phyloP scores from a whole-genome alignment of 30 jellyfish, hydroid and myxozoan genomes.

The Sanderia malayensis region DNA sequence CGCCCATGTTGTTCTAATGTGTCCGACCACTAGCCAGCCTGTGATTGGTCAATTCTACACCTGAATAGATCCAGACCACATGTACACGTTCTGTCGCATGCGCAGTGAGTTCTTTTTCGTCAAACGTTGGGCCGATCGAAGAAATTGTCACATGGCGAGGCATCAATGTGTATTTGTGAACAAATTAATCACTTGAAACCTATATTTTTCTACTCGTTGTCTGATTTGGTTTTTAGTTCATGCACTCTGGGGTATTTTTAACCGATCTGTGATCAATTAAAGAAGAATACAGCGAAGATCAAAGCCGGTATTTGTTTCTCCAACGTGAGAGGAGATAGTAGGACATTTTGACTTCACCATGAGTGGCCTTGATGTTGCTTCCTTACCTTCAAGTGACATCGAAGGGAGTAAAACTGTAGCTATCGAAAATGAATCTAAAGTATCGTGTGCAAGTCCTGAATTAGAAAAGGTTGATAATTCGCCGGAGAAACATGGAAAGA shows the following conservation, averaged over 20 bases:
- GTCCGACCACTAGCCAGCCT: constrained; percentile 31
- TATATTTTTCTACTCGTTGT: neutral
- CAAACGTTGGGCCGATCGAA: constrained; percentile 25
- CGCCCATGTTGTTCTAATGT: constrained; percentile 62
- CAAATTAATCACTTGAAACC: neutral
- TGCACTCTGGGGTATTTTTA: neutral
- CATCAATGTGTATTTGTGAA: constrained; percentile 1
- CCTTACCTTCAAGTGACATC: constrained; percentile 29
- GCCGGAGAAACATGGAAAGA: constrained; percentile 25
- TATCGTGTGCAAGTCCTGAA: constrained; percentile 20
- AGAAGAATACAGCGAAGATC: neutral
- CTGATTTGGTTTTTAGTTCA: neutral
- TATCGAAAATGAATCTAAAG: neutral
- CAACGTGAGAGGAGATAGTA: constrained; percentile 31
- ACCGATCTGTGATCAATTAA: neutral
- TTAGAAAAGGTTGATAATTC: constrained; percentile 21
- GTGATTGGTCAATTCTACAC: constrained; percentile 71
- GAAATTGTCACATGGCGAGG: constrained; percentile 64
- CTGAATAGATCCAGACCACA: constrained; percentile 77
- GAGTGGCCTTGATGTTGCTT: constrained; percentile 64
- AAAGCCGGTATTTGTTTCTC: constrained; percentile 34
- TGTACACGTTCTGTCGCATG: constrained; percentile 78
- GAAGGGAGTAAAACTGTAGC: constrained; percentile 16
- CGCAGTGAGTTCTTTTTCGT: constrained; percentile 39
- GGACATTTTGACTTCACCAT: constrained; percentile 39